Percentiles rank a stretch among this genome's conserved stretches.
phyloP scores from a whole-genome alignment of 2,888 invertebrate genomes.

The Machimus rusticus region DNA sequence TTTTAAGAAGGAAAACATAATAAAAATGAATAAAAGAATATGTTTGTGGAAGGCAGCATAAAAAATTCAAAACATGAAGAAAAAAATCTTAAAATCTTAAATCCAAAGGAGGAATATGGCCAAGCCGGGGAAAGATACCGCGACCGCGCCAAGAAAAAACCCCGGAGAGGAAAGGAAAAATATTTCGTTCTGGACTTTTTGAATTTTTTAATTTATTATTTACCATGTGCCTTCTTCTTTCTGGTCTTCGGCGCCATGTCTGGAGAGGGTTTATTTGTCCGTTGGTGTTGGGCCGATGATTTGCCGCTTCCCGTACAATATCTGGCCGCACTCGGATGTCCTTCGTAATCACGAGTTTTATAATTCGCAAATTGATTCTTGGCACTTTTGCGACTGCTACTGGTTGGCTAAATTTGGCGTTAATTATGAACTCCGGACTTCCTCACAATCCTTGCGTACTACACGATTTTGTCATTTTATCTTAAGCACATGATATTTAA shows the following conservation, averaged over 20 bases:
- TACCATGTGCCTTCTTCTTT: constrained; percentile 65
- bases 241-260: constrained; percentile 64
- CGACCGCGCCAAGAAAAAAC: not conserved
- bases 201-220: constrained; percentile 57
- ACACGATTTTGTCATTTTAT: not conserved
- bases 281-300: constrained; percentile 36
- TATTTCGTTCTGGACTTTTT: constrained; percentile 36
- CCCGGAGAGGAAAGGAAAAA: constrained; percentile 15
- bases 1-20: constrained; percentile 35
- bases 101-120: not conserved
- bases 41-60: constrained; percentile 13
- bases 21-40: constrained; percentile 40
- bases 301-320: constrained; percentile 6
- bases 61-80: constrained; percentile 24
- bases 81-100: constrained; percentile 6
- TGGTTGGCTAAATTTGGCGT: not conserved
- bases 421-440: not conserved
- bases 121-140: not conserved
- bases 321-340: not conserved
- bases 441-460: not conserved
- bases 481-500: not conserved
- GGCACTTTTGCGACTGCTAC: not conserved
- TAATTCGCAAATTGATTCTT: not conserved
- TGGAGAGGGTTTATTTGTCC: constrained; percentile 51
- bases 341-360: not conserved